A percentile compares a stretch with the other conserved stretches of the same genome.
These are phyloP conservation scores for Punctoribates punctum DNA, from an alignment of 2,888 invertebrate species.

Conservation along the genomic window DNA sequence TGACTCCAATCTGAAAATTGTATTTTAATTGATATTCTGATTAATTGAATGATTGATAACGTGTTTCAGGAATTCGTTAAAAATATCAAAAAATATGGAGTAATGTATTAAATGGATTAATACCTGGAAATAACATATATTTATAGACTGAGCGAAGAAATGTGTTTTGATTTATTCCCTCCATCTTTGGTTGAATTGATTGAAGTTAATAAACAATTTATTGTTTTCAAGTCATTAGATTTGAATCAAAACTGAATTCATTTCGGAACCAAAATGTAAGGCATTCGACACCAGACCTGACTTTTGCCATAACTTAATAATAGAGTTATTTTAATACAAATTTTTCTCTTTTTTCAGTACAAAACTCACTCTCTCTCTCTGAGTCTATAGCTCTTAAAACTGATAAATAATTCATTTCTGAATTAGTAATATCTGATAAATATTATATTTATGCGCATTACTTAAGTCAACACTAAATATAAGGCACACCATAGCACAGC, in stretches of 20 bases:
- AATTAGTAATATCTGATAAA: constrained; percentile 28
- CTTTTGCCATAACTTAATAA: neutral
- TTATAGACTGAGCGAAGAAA: neutral
- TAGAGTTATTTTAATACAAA: constrained; percentile 6
- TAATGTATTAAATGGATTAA: neutral
- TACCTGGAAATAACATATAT: neutral
- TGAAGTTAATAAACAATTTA: neutral
- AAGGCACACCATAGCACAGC: neutral
- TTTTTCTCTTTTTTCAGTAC: neutral
- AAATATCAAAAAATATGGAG: neutral
- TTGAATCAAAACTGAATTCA: neutral
- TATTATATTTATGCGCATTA: constrained; percentile 32
- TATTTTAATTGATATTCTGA: too few relatives aligned
- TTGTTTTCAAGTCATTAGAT: constrained; percentile 8
- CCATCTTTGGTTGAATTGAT: neutral
- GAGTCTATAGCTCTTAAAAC: constrained; percentile 6
- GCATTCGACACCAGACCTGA: neutral
- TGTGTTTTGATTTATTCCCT: neutral
- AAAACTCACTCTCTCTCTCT: neutral
- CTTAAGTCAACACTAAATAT: constrained; percentile 18
- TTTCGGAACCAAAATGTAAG: neutral
- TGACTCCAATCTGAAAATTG: too few relatives aligned
- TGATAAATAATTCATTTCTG: constrained; percentile 30
- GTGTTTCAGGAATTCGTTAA: neutral
- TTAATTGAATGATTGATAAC: too few relatives aligned